phyloP scores from a whole-genome alignment of 2,113 vertebrate species.

The Ginglymostoma cirratum region DNA sequence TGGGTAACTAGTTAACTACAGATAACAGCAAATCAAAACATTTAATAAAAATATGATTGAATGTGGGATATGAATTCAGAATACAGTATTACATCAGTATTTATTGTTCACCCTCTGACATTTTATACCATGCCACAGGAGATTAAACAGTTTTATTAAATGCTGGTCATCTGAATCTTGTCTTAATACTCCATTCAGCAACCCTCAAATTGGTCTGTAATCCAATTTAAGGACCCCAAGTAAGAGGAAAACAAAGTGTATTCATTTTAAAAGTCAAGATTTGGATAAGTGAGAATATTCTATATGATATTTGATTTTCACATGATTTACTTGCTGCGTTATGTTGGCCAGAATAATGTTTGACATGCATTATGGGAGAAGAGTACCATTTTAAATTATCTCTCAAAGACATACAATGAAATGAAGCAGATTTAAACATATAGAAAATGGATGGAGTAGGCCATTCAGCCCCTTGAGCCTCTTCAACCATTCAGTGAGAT shows the following conservation, averaged over 20 bases:
- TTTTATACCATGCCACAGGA: background rate
- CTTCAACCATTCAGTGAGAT: too few species aligned
- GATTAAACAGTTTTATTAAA: background rate
- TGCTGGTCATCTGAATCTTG: background rate
- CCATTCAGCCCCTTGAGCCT: too few species aligned
- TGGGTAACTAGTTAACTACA: background rate
- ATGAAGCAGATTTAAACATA: background rate
- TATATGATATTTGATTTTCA: background rate
- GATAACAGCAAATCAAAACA: background rate
- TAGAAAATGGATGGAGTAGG: too few species aligned
- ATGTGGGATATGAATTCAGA: background rate
- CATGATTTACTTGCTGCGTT: background rate
- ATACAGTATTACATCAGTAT: background rate
- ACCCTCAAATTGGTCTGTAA: background rate
- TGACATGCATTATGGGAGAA: background rate
- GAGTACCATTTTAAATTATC: background rate
- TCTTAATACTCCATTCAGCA: background rate
- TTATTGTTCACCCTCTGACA: background rate
- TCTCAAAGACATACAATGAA: background rate
- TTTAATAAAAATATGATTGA: background rate
- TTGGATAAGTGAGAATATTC: background rate
- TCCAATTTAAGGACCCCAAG: background rate
- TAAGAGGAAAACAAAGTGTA: background rate
- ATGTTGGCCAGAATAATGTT: background rate
- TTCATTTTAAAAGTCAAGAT: background rate